phyloP scores from a whole-genome alignment of 2,113 vertebrate species.

The Rhinopomastus cyanomelas region DNA sequence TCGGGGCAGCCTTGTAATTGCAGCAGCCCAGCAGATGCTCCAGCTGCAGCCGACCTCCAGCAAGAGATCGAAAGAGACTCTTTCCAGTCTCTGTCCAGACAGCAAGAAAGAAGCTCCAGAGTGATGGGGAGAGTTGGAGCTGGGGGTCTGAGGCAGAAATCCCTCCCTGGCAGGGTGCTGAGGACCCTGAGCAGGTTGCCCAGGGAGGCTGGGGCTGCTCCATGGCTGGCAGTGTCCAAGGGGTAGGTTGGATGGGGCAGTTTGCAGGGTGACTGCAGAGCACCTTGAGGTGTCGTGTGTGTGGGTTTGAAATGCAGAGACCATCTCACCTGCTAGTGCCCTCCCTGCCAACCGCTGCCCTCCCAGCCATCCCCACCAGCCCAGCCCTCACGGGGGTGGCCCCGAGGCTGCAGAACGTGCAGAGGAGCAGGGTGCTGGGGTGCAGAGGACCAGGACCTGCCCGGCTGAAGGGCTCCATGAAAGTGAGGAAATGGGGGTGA shows the following conservation, averaged over 20 bases:
- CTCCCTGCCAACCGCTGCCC: not conserved
- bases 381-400: no score
- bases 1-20: not conserved
- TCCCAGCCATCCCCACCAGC: rapidly evolving
- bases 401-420: no score
- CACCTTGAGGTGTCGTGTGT: no score
- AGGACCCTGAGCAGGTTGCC: no score
- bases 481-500: not conserved
- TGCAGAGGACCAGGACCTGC: not conserved
- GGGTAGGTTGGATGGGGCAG: no score
- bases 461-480: not conserved
- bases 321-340: not conserved
- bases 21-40: not conserved
- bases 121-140: no score
- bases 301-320: not conserved
- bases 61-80: not conserved
- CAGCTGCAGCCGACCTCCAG: not conserved
- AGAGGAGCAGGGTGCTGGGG: not conserved
- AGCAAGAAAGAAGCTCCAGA: not conserved
- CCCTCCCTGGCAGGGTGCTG: no score
- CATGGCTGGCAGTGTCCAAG: no score
- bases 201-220: no score
- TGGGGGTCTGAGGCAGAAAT: no score
- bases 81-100: not conserved
- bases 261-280: no score